Base-by-base conservation (phyloP, 1,140 invertebrate genomes). In the Ridgeia piscesae region DNA sequence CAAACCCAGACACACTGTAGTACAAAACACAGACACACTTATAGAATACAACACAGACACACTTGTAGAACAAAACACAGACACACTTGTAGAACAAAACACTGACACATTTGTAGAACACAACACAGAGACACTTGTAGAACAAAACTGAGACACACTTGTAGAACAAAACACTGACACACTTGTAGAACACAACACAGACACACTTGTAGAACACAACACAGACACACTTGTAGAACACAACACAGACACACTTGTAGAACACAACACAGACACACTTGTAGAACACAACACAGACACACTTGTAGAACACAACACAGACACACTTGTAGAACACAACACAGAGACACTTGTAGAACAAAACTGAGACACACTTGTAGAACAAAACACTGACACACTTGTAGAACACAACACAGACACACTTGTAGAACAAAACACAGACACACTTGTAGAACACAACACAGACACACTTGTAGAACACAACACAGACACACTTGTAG, bases 1-100 rank as follows among this genome's bases (percentile, higher is more conserved):
- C 98, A 94, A 77, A 88, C 93, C 90, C 91, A 92, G 90, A 90
- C 42, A 89, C n/a, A 34, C 91, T 35, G 17, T 9, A 35, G 27
- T 21, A 77, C 0, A 89, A 17, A 92, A 88, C 93, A 91, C 91
- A 92, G 90, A 90, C 42, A 89, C n/a, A 34, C 91, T 35, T 89
- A 8, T 9, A 35, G 27, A 77, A 77, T 0, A 89, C 4, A 92
- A 88, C 93, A 91, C 91, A 92, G 90, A 90, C 42, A 89, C n/a
- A 34, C 91, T 35, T 89, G 17, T 9, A 35, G 27, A 77, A 77
- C 0, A 89, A 17, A 92, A 88, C 93, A 91, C 91, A 92, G 90
- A 90, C 42, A 89, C n/a, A 34, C 91, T 35, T 89, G 17, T 9
- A 35, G 27, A 77, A 77, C 0, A 89, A 17, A 92, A 42, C 58